Evolutionary conservation across 2,888 invertebrate genomes (phyloP).

Genomic region (Brachynemurus nebulosus): DNA sequence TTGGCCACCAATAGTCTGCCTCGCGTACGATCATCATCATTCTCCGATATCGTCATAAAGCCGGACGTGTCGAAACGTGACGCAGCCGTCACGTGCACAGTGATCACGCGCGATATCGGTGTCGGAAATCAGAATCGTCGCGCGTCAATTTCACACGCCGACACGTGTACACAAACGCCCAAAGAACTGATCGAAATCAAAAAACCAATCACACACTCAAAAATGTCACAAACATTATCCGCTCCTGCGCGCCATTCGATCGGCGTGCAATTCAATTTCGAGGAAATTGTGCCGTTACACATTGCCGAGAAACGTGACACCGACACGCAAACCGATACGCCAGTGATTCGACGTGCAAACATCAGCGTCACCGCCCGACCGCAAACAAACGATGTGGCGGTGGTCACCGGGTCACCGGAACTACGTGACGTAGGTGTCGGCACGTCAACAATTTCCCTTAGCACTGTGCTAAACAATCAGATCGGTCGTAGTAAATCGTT

Average conservation of each 20-base stretch:
- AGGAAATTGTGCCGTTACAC: background rate
- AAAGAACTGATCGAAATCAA: background rate
- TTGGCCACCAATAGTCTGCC: slow-evolving; percentile 2
- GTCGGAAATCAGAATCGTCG: slow-evolving; percentile 24
- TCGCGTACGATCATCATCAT: slow-evolving; percentile 18
- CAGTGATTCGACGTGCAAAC: background rate
- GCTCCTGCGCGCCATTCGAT: background rate
- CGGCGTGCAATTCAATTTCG: background rate
- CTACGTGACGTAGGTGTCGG: slow-evolving; percentile 11
- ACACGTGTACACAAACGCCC: background rate
- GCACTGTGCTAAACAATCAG: slow-evolving; percentile 19
- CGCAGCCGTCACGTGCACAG: slow-evolving; percentile 49
- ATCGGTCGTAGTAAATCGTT: slow-evolving; percentile 42
- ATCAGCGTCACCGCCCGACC: background rate
- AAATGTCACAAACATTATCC: background rate
- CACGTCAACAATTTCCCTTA: slow-evolving; percentile 5
- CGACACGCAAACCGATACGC: background rate
- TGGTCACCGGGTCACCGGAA: background rate
- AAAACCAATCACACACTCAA: background rate
- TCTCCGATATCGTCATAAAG: slow-evolving; percentile 15
- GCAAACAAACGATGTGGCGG: slow-evolving; percentile 23
- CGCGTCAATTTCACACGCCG: background rate
- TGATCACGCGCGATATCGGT: slow-evolving; percentile 48
- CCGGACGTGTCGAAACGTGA: slow-evolving; percentile 34
- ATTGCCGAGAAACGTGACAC: background rate